Evolutionary conservation across 2,797 vertebrate genomes (phyloP), one percentile per base, ranked within the genome.

Genomic region (Miichthys miiuy): DNA sequence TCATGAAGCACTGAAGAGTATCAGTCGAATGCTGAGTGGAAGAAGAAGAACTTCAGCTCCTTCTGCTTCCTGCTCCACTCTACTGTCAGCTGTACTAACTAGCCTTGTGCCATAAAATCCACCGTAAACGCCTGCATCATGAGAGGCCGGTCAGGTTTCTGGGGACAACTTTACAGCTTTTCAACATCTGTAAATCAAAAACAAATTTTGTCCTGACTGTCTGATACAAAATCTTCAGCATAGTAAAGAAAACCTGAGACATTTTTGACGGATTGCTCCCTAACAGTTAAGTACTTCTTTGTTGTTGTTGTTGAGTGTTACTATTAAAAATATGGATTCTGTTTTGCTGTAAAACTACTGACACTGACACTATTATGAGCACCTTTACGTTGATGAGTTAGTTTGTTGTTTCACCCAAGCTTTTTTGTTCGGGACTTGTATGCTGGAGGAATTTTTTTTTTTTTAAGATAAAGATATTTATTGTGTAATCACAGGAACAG

Each of bases 1-100:
- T 96, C 72, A 65, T 11, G 73, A 88, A 79, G 48, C 54, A 56
- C 54, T 92, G 84, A 92, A 54, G 85, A 72, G 51, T 44, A 51
- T 38, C 5, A 1, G 27, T 38, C 1, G 11, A 44, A 27, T 3
- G n/a, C 27, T 20, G 60, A 69, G 42, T 9, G 38, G 30, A 69
- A 46, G 55, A 48, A 65, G 30, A 46, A 34, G 18, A 38, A 62
- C 44, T 1, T 16, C 47, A 3, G 5, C 21, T 65, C 12, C 57
- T 62, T 46, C 48, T 71, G 17, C 38, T 60, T 8, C 20, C 52
- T 50, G 48, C 68, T 41, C 34, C 21, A 21, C 48, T 9, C 50
- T 23, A 23, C 52, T 30, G 10, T 34, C 48, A 58, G 17, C n/a
- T 16, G 20, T 20, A 17, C 46, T 61, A 13, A 70, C 55, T 20